These are phyloP conservation scores for Sympetrum striolatum DNA, from an alignment of 2,888 invertebrate species.

Conservation along the genomic window DNA sequence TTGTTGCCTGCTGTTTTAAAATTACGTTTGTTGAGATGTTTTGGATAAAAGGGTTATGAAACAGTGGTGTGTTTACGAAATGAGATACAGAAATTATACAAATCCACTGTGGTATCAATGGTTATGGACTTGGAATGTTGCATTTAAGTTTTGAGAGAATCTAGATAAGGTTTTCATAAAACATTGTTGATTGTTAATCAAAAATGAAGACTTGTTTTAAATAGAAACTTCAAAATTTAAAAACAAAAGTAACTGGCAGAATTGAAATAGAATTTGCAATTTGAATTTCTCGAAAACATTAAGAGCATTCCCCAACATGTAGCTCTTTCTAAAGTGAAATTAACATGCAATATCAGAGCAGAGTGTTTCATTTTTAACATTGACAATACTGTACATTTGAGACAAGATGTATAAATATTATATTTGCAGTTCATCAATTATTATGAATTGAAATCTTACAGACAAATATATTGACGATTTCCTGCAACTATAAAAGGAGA, in stretches of 20 bases:
- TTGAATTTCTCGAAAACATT: background rate
- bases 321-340: background rate
- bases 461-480: background rate
- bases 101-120: slow-evolving; percentile 10
- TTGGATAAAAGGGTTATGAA: slow-evolving; percentile 10
- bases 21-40: slow-evolving; percentile 30
- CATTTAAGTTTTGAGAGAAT: slow-evolving; percentile 37
- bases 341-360: background rate
- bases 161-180: slow-evolving; percentile 37
- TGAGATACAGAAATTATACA: background rate
- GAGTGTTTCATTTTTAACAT: background rate
- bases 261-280: background rate
- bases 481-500: background rate
- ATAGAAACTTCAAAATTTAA: slow-evolving; percentile 29
- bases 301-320: background rate
- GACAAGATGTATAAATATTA: background rate
- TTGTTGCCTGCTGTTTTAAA: background rate
- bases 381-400: slow-evolving; percentile 19
- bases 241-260: background rate
- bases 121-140: slow-evolving; percentile 21
- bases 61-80: background rate
- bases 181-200: slow-evolving; percentile 37
- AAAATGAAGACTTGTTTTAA: slow-evolving; percentile 10
- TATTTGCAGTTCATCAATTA: slow-evolving; percentile 20
- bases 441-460: background rate